Evolutionary conservation across 1,140 invertebrate species (phyloP), one percentile per base, ranked within the genome.

Genomic region (Drosophila nigrodunni): DNA sequence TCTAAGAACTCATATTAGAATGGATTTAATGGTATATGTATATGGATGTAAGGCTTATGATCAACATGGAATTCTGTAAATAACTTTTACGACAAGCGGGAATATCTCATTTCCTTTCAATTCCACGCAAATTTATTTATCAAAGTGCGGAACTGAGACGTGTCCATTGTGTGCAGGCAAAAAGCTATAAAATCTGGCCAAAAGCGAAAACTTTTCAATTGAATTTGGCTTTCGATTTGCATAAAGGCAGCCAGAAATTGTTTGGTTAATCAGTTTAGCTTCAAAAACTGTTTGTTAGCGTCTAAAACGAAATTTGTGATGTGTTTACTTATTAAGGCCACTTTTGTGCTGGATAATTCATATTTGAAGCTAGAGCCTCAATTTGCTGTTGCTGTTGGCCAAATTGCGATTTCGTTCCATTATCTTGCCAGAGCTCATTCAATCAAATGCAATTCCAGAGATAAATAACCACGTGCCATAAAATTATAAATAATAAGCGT

Each of bases 141-240:
- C 3, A 18, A 57, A 13, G 10, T 11, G 15, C 8, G 10, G 25
- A 3, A 30, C 25, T 3, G 35, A 34, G 50, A 6, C 30, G 25
- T 30, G 50, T 52, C 50, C n/a, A 52, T 52, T 52, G 50, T 54
- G 50, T 15, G 30, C 50, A 35, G n/a, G 7, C 50, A 37, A 18
- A 57, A 57, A 41, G 54, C 54, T 57, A 57, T 57, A 7, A 57
- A 57, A 54, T 54, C 50, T 35, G 50, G 30, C 50, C 34, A 41
- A 57, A 57, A 39, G 15, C 61, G 21, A 41, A 52, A 64, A 64
- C 34, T 64, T 54, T 64, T 18, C 49, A 64, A 52, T 64, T 54
- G 61, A 64, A 64, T 64, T 64, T 43, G 61, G 35, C 61, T 52
- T 37, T 54, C 47, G 49, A 64, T 64, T 64, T 64, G 61, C 61